A percentile compares a stretch with the other conserved stretches of the same genome.
These are phyloP conservation scores for Alaudala cheleensis DNA, from an alignment of 2,113 vertebrate genomes.

Conservation along the genomic window DNA sequence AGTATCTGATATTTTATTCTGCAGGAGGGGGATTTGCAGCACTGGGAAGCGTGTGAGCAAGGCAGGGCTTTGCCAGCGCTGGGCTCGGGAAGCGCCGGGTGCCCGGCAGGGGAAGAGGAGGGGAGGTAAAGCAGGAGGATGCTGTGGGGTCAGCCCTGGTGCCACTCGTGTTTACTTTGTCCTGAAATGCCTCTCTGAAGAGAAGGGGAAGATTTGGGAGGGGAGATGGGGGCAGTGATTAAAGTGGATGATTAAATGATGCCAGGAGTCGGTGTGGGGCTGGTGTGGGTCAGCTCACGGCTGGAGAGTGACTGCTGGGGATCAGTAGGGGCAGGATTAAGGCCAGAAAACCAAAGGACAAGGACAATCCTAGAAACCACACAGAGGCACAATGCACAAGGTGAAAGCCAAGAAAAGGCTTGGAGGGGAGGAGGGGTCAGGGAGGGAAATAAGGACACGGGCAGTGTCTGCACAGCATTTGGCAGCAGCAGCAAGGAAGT, in stretches of 20 bases:
- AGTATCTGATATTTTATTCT: neutral
- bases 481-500: neutral
- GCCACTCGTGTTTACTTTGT: neutral
- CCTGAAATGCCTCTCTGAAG: neutral
- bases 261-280: neutral
- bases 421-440: neutral
- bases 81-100: neutral
- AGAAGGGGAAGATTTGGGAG: neutral
- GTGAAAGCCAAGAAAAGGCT: neutral
- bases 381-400: neutral
- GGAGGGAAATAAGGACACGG: neutral
- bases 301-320: neutral
- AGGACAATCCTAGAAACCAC: neutral
- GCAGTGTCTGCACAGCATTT: neutral
- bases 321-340: neutral
- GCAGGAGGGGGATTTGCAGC: neutral
- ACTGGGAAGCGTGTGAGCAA: neutral
- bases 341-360: constrained; percentile 2
- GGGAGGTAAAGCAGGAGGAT: neutral
- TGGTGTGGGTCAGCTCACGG: neutral
- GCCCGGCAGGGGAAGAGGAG: constrained; percentile 21
- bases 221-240: no score
- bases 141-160: neutral
- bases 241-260: neutral
- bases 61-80: neutral